Evolutionary conservation across 37 sponge, comb jelly and placozoan species (phyloP).

Genomic region (Theonella swinhoei): DNA sequence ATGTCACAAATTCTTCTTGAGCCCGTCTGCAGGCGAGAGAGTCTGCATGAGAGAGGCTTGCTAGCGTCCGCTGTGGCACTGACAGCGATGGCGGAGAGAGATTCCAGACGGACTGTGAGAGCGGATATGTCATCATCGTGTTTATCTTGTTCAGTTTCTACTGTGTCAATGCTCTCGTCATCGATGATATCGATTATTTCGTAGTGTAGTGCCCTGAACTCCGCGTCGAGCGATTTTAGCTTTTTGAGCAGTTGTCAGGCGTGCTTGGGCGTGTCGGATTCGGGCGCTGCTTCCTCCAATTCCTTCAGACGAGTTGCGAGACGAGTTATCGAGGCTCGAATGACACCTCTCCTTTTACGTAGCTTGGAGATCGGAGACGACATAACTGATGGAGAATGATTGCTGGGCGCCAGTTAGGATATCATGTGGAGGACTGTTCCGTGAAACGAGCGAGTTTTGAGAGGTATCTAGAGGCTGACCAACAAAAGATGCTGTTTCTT

Average conservation of each 20-base stretch:
- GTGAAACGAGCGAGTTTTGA: not conserved
- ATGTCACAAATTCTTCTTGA: not conserved
- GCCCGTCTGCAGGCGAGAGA: constrained; percentile 15
- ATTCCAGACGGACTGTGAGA: constrained; percentile 19
- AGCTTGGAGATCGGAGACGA: not conserved
- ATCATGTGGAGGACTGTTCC: not conserved
- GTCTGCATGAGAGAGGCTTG: constrained; percentile 24
- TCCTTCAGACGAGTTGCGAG: constrained; percentile 28
- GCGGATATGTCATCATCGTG: constrained; percentile 25
- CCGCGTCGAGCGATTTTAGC: constrained; percentile 13
- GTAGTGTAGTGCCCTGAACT: constrained; percentile 26
- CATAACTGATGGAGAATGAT: not conserved
- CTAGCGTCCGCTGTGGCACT: not conserved
- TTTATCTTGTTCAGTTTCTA: constrained; percentile 29
- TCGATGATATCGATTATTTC: constrained; percentile 23
- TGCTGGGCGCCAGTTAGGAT: not conserved
- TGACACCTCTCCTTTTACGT: constrained; percentile 35
- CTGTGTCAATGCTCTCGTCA: not conserved
- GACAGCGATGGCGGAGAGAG: not conserved
- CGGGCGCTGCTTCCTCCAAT: constrained; percentile 6
- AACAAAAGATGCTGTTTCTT: not conserved
- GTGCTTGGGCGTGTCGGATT: constrained; percentile 9
- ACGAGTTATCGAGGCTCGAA: constrained; percentile 30
- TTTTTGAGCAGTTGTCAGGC: constrained; percentile 24
- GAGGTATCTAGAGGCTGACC: constrained; percentile 22